Evolutionary conservation across 1,140 invertebrate genomes (phyloP), one percentile per base, ranked within the genome.

Genomic region (Drosophila oshimai): DNA sequence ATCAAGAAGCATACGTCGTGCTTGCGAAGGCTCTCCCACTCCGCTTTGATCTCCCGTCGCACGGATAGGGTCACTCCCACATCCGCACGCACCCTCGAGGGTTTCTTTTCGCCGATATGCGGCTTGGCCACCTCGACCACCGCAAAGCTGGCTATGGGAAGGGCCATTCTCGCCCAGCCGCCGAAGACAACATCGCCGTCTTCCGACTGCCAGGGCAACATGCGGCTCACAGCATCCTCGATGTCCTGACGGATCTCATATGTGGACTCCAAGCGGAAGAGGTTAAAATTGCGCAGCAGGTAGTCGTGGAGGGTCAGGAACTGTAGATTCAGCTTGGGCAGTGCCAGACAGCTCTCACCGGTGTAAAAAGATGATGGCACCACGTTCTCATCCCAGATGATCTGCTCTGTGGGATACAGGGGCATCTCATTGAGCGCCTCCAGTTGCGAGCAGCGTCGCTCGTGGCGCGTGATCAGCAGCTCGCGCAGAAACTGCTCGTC

Each of bases 321-420:
- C 92, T 99, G 99, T 4, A 99, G 92, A 92, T 99, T 99, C 0
- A 99, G 92, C 91, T 99, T 99, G 0, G 99, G 98, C 58, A 99
- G 92, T 0, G 99, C 98, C 6, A 99, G 50, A 86, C 97, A 98
- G 22, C 95, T 97, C 91, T 99, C 98, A 1, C 98, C 97, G 46
- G 96, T 97, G 92, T 97, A 99, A 91, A 98, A 99, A 81, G 99
- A 98, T 0, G 97, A 97, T 0, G 99, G 99, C 0, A 99, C 98
- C 26, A 99, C 95, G 89, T 99, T 99, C 91, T 99, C 98, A 92
- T 99, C 98, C 99, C 99, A 99, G 74, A 99, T 99, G 6, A 99
- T 95, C 44, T 97, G 95, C 90, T 99, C 99, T 0, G 98, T 99
- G 1, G 99, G 99, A 92, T 99, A 99, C 0, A 99, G 92, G 0